A percentile compares a stretch with the other conserved stretches of the same genome.
phyloP scores from a whole-genome alignment of 1,140 invertebrate genomes.

The Phymorhynchus buccinoides region DNA sequence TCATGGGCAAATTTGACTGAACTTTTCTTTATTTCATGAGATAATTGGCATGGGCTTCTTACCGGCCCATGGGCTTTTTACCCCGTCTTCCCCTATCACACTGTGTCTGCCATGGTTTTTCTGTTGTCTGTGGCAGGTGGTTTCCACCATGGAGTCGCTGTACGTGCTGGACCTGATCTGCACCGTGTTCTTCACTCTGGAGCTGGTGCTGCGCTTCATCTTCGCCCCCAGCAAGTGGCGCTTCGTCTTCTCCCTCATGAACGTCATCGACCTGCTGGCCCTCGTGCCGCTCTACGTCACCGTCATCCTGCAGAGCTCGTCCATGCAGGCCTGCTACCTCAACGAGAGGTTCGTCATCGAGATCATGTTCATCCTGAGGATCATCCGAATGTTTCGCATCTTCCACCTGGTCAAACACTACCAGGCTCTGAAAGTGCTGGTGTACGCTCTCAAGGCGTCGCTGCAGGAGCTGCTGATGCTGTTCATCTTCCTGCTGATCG shows the following conservation, averaged over 20 bases:
- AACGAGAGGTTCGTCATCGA: slow-evolving; percentile 66
- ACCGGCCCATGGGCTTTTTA: too few relatives aligned
- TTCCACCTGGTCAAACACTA: slow-evolving; percentile 71
- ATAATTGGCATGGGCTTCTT: too few relatives aligned
- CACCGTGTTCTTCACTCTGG: slow-evolving; percentile 75
- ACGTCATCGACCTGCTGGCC: slow-evolving; percentile 75
- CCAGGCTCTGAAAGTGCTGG: slow-evolving; percentile 68
- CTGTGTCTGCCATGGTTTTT: too few relatives aligned
- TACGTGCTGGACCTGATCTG: slow-evolving; percentile 69
- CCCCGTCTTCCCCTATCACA: too few relatives aligned
- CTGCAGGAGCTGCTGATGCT: slow-evolving; percentile 78
- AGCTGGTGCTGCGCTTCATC: slow-evolving; percentile 73
- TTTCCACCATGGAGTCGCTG: slow-evolving; percentile 58
- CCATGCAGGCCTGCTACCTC: slow-evolving; percentile 62
- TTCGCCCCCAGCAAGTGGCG: slow-evolving; percentile 72
- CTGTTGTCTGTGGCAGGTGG: slow-evolving; percentile 41
- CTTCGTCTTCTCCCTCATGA: slow-evolving; percentile 73
- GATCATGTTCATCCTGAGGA: slow-evolving; percentile 68
- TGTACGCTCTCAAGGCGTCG: slow-evolving; percentile 69
- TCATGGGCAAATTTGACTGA: too few relatives aligned
- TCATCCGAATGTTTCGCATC: slow-evolving; percentile 70
- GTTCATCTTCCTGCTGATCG: slow-evolving; percentile 97
- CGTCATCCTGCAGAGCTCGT: slow-evolving; percentile 59
- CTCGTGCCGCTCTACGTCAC: slow-evolving; percentile 74
- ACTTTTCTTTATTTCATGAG: too few relatives aligned